These are phyloP conservation scores for Entomobrya proxima DNA, from an alignment of 2,888 invertebrate species.

Conservation along the genomic window DNA sequence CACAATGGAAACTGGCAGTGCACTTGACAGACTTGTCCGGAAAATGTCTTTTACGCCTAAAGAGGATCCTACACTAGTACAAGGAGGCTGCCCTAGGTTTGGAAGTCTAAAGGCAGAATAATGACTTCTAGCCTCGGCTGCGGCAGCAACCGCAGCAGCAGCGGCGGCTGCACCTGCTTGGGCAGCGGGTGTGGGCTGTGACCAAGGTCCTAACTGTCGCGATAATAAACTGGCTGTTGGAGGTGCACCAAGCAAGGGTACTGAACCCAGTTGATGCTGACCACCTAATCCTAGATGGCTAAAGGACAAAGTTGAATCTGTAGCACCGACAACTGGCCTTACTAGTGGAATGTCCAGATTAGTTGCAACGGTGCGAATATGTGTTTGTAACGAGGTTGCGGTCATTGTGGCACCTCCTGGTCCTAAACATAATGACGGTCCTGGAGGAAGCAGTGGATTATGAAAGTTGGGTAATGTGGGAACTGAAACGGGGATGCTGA, in stretches of 20 bases:
- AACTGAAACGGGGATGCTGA: constrained; percentile 70
- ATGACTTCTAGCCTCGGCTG: constrained; percentile 52
- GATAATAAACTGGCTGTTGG: constrained; percentile 43
- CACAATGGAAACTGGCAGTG: constrained; percentile 71
- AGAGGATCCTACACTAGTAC: not conserved
- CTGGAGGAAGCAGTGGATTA: constrained; percentile 46
- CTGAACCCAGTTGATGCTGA: constrained; percentile 26
- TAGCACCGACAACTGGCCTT: constrained; percentile 68
- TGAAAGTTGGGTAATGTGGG: constrained; percentile 65
- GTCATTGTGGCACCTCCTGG: constrained; percentile 61
- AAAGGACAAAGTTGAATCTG: constrained; percentile 43
- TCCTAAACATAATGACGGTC: constrained; percentile 55
- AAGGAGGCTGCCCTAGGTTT: constrained; percentile 36
- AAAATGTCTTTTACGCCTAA: constrained; percentile 38
- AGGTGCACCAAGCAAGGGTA: constrained; percentile 30
- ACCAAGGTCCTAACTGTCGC: constrained; percentile 43
- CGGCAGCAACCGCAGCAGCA: constrained; percentile 36
- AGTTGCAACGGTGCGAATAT: constrained; percentile 74
- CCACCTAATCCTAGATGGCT: constrained; percentile 18
- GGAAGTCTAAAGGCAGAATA: constrained; percentile 75
- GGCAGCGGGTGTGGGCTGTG: constrained; percentile 17
- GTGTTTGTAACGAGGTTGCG: constrained; percentile 74
- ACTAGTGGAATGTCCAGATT: constrained; percentile 75
- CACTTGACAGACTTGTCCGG: constrained; percentile 27
- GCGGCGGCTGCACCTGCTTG: constrained; percentile 7